Conservation (phyloP, 2,113 vertebrate genomes). For the Onychorhynchus coronatus region DNA sequence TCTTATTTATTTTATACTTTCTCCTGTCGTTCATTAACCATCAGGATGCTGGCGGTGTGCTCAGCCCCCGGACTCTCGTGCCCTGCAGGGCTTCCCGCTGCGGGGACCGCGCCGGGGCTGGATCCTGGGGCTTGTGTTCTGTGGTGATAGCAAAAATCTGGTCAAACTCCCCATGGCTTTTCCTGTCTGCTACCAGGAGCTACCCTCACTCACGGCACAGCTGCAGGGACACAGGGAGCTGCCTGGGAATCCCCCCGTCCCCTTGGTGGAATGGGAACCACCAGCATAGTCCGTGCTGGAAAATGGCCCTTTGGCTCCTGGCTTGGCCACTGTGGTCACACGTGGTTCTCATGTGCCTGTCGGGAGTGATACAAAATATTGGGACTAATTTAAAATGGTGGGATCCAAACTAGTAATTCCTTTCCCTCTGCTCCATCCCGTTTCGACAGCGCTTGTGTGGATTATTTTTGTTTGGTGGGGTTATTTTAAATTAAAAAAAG, state of each 20-base stretch:
- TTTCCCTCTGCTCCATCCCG: background rate
- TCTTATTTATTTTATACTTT: conserved; percentile 31
- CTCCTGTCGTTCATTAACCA: conserved; percentile 63
- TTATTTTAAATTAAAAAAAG: background rate
- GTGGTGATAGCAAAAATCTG: background rate
- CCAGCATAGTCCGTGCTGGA: background rate
- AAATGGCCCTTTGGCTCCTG: background rate
- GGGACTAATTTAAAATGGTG: background rate
- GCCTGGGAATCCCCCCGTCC: background rate
- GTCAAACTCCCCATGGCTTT: background rate
- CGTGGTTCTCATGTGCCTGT: background rate
- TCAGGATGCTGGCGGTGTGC: conserved; percentile 56
- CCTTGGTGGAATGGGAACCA: background rate
- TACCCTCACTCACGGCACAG: background rate
- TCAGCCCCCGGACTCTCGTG: background rate
- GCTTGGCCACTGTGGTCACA: background rate
- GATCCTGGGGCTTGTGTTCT: conserved; percentile 3
- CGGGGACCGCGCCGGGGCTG: background rate
- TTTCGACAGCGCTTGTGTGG: background rate
- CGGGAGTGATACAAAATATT: background rate
- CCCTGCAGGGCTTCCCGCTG: conserved; percentile 16
- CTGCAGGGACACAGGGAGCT: background rate
- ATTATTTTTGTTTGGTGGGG: background rate
- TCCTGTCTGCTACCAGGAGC: background rate
- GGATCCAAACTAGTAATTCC: background rate